Percentiles rank a stretch among this genome's conserved stretches.
These are phyloP conservation scores for Eublepharis macularius DNA, from an alignment of 2,113 vertebrate species.

Conservation along the genomic window DNA sequence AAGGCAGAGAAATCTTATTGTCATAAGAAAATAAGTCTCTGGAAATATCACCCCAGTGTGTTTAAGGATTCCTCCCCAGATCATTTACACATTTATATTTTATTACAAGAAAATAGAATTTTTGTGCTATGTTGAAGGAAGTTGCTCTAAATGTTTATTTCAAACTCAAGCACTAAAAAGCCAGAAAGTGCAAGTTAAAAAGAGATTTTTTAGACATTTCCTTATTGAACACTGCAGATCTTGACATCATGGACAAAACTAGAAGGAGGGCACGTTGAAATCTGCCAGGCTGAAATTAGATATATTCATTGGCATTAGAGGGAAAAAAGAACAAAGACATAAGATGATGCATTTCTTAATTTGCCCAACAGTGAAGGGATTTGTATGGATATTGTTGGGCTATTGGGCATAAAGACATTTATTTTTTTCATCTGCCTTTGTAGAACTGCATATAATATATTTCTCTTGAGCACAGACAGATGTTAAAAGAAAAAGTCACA, in stretches of 20 bases:
- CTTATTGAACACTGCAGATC: not conserved
- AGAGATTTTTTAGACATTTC: not conserved
- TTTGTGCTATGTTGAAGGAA: not conserved
- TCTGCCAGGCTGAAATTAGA: conserved; percentile 3
- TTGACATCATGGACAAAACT: not conserved
- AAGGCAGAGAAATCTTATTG: not conserved
- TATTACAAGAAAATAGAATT: not conserved
- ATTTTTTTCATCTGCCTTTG: conserved; percentile 6
- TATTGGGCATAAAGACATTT: not conserved
- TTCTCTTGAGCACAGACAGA: not conserved
- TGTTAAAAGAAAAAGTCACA: not conserved
- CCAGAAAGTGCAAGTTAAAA: not conserved
- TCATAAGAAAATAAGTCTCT: not conserved
- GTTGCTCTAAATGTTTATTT: not conserved
- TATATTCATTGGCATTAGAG: not conserved
- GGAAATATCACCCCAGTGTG: not conserved
- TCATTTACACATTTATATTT: not conserved
- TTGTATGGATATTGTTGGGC: not conserved
- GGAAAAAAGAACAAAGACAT: not conserved
- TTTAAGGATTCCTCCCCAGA: not conserved
- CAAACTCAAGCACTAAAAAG: not conserved
- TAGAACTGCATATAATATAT: not conserved
- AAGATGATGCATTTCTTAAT: conserved; percentile 11
- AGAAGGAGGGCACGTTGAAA: not conserved
- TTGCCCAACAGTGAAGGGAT: not conserved